These are phyloP conservation scores for Nothoprocta perdicaria DNA, from an alignment of 2,113 vertebrate genomes.

Conservation along the genomic window DNA sequence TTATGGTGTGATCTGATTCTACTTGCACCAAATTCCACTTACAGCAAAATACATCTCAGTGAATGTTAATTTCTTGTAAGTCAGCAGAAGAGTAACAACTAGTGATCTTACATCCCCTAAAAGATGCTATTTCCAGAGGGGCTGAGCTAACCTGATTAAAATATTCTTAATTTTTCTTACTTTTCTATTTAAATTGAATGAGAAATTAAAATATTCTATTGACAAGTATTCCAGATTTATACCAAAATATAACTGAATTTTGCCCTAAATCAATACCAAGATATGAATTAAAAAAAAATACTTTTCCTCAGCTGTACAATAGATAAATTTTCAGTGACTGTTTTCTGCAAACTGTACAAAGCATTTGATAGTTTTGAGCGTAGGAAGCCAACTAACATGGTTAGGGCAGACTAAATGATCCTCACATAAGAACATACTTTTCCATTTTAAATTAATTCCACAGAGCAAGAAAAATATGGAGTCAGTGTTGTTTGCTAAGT, in stretches of 20 bases:
- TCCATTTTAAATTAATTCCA: neutral
- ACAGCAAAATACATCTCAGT: neutral
- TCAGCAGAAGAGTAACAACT: neutral
- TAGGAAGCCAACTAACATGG: neutral
- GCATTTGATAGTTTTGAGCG: neutral
- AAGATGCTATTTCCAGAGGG: neutral
- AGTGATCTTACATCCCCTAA: neutral
- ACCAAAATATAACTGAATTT: neutral
- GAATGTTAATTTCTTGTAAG: neutral
- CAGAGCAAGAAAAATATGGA: neutral
- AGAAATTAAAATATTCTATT: neutral
- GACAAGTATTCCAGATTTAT: neutral
- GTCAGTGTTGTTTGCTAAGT: neutral
- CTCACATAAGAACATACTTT: neutral
- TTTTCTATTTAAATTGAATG: neutral
- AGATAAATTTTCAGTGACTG: neutral
- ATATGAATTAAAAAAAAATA: neutral
- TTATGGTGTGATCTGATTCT: neutral
- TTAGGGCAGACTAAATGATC: neutral
- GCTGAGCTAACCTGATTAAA: neutral
- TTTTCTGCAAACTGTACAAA: neutral
- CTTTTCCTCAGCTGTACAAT: neutral
- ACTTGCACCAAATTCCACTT: neutral
- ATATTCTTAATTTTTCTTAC: neutral
- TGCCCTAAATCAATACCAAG: neutral